Percentiles rank a stretch among this genome's conserved stretches.
phyloP scores from a whole-genome alignment of 2,113 vertebrate species.

The Otocyon megalotis region DNA sequence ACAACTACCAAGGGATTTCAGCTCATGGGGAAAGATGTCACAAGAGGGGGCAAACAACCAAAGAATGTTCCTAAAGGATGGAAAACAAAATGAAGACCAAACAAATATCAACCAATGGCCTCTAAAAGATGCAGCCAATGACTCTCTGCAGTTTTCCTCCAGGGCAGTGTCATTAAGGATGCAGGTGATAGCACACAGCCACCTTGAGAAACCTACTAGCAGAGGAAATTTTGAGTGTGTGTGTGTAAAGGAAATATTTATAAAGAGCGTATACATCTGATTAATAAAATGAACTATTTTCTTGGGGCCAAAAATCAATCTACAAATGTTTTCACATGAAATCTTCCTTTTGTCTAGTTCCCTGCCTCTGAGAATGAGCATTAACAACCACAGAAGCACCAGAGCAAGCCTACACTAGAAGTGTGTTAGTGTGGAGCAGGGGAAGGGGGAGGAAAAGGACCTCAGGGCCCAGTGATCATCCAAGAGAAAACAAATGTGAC shows the following conservation, averaged over 20 bases:
- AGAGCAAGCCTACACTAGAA: not conserved
- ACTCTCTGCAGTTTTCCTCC: not conserved
- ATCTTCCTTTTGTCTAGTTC: not conserved
- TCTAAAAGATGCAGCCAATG: not conserved
- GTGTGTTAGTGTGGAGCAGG: no score
- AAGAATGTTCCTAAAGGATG: not conserved
- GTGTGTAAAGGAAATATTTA: not conserved
- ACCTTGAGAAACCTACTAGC: not conserved
- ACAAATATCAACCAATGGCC: not conserved
- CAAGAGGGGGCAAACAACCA: fast-evolving
- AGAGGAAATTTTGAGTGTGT: not conserved
- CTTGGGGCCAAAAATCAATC: not conserved
- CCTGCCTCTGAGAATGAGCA: not conserved
- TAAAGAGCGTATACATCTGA: not conserved
- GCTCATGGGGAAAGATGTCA: not conserved
- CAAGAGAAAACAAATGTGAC: not conserved
- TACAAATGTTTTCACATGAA: not conserved
- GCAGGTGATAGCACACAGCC: not conserved
- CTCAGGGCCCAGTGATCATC: not conserved
- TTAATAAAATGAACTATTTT: not conserved
- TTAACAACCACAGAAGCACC: not conserved
- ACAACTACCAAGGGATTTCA: not conserved
- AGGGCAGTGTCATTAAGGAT: fast-evolving
- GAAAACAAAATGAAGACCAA: not conserved
- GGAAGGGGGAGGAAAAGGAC: not conserved